Percentiles rank a stretch among this genome's conserved stretches.
phyloP scores from a whole-genome alignment of 2,113 vertebrate genomes.

The Gambusia affinis region DNA sequence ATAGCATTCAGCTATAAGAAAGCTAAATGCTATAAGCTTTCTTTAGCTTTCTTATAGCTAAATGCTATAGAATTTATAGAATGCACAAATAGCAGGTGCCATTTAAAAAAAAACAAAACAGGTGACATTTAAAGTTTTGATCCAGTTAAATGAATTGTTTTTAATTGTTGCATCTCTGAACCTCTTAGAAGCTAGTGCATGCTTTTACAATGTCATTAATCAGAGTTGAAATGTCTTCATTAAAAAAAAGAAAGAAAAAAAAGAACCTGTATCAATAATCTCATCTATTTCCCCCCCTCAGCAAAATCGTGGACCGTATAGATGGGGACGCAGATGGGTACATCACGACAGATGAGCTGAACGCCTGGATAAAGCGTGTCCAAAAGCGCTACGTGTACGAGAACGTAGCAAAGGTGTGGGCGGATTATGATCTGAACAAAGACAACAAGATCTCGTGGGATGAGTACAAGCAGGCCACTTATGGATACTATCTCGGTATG shows the following conservation, averaged over 20 bases:
- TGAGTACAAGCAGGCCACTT: constrained; percentile 96
- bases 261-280: neutral
- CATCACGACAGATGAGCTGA: constrained; percentile 89
- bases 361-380: constrained; percentile 94
- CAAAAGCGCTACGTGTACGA: constrained; percentile 98
- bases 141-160: too few relatives aligned
- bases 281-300: constrained; percentile 58
- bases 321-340: constrained; percentile 87
- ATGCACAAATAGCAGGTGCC: too few relatives aligned
- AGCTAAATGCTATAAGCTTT: too few relatives aligned
- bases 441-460: constrained; percentile 96
- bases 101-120: too few relatives aligned
- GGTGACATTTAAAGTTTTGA: too few relatives aligned
- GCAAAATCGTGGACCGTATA: constrained; percentile 94
- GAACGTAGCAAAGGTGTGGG: constrained; percentile 96
- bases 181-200: neutral
- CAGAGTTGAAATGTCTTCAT: neutral
- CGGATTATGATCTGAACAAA: constrained; percentile 95
- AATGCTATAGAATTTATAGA: too few relatives aligned
- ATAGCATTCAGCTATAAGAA: too few relatives aligned
- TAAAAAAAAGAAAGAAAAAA: too few relatives aligned
- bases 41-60: too few relatives aligned
- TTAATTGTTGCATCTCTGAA: too few relatives aligned
- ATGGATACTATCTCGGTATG: constrained; percentile 96
- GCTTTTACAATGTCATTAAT: neutral